Conservation (phyloP, 2,888 invertebrate genomes). For the Microdon myrmicae region DNA sequence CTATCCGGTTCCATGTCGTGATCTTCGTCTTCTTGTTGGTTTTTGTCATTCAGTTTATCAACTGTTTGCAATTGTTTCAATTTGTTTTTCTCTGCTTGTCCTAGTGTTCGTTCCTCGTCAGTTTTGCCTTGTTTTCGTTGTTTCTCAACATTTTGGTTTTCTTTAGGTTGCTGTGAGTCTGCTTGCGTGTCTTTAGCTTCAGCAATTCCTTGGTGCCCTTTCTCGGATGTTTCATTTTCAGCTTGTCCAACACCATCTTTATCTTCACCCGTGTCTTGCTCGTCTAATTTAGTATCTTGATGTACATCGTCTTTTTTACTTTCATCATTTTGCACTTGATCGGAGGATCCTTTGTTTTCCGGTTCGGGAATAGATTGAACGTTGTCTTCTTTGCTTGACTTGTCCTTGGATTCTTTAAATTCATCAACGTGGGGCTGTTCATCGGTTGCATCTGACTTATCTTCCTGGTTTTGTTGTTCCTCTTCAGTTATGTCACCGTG, state of each 20-base stretch:
- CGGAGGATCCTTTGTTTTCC: slow-evolving; percentile 62
- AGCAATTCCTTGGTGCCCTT: slow-evolving; percentile 74
- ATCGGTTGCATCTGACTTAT: slow-evolving; percentile 68
- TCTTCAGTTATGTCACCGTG: slow-evolving; percentile 61
- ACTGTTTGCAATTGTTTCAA: slow-evolving; percentile 68
- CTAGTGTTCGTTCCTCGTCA: slow-evolving; percentile 77
- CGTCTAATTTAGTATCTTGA: slow-evolving; percentile 68
- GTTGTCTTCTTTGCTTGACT: slow-evolving; percentile 64
- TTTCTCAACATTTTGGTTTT: slow-evolving; percentile 67
- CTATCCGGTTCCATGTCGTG: slow-evolving; percentile 68
- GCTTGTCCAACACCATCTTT: slow-evolving; percentile 79
- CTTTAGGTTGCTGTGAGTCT: slow-evolving; percentile 63
- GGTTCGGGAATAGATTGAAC: slow-evolving; percentile 63
- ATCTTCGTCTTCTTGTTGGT: slow-evolving; percentile 66
- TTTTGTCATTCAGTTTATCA: slow-evolving; percentile 66
- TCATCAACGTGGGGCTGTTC: slow-evolving; percentile 66
- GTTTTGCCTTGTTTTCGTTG: slow-evolving; percentile 80
- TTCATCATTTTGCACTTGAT: slow-evolving; percentile 65
- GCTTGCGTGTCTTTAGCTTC: slow-evolving; percentile 63
- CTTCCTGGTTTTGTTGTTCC: slow-evolving; percentile 69
- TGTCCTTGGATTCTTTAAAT: slow-evolving; percentile 63
- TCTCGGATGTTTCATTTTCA: slow-evolving; percentile 73
- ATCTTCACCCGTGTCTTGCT: slow-evolving; percentile 70
- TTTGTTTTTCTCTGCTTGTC: slow-evolving; percentile 63
- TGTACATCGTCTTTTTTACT: slow-evolving; percentile 63